Evolutionary conservation across 1,140 invertebrate genomes (phyloP), one percentile per base, ranked within the genome.

Genomic region (Sycophaga agraensis): DNA sequence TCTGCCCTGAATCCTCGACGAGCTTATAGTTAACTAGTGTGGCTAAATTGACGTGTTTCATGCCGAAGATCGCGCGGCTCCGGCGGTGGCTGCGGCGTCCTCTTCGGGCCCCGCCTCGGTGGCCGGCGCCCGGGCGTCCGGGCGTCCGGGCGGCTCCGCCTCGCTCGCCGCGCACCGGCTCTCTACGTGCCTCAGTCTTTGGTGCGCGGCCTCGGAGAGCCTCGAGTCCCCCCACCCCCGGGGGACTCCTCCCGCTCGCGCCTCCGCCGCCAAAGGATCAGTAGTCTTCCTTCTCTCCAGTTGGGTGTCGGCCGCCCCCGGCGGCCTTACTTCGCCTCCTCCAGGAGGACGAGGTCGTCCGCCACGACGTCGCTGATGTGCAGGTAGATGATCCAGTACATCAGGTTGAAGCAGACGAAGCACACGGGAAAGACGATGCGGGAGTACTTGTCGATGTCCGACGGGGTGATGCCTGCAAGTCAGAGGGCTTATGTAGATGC

Each of bases 361-460:
- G 92, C 92, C 59, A 95, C 91, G 63, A 95, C 92, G 83, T 95
- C 93, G 70, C 92, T 95, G 74, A 97, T 95, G 85, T 96, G 93
- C 66, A 96, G 84, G 75, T 97, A 97, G 70, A 97, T 96, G 77
- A 96, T 95, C 94, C 94, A 97, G 81, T 97, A 97, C 93, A 96
- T 96, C 51, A 97, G 86, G 80, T 97, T 97, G 86, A 97, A 97
- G 82, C 94, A 96, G 65, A 96, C 91, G 84, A 97, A 97, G 83
- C 93, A 96, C 46, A 97, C 93, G 7, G 94, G 94, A 80, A 97
- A 97, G 70, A 96, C 92, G 78, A 96, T 95, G 71, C 94, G 87
- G 34, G 92, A 95, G 76, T 97, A 96, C 82, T 96, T 97, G 86
- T 97, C 94, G 80, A 97, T 96, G 84, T 96, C 94, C 73, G 92